Percentiles rank a stretch among this genome's conserved stretches.
phyloP scores from a whole-genome alignment of 2,113 vertebrate genomes.

The Hydrolagus affinis region DNA sequence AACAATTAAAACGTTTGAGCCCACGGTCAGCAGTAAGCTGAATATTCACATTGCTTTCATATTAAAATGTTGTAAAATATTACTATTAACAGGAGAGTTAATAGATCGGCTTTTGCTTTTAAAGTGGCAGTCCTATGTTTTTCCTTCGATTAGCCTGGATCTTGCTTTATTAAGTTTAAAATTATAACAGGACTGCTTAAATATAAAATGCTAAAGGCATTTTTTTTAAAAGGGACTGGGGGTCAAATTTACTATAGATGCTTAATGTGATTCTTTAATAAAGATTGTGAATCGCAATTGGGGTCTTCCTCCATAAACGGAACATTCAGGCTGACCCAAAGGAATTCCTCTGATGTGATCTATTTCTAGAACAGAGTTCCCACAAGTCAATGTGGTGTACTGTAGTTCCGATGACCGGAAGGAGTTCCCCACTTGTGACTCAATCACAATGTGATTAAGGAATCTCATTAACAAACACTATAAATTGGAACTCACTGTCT shows the following conservation, averaged over 20 bases:
- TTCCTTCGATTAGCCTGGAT: background rate
- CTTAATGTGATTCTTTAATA: too few species aligned
- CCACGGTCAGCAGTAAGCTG: background rate
- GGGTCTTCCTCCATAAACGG: too few species aligned
- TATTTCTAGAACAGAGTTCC: too few species aligned
- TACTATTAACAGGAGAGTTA: background rate
- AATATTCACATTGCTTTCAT: background rate
- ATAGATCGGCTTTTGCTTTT: background rate
- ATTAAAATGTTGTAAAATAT: background rate
- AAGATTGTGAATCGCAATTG: too few species aligned
- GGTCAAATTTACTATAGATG: background rate
- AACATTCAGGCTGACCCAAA: too few species aligned
- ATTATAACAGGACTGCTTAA: background rate
- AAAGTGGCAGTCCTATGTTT: background rate
- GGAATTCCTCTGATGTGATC: too few species aligned
- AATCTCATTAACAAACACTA: too few species aligned
- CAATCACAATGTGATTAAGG: too few species aligned
- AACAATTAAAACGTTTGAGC: constrained; percentile 10
- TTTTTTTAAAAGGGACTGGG: background rate
- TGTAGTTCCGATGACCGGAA: too few species aligned
- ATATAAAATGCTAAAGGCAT: background rate
- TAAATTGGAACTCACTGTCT: too few species aligned
- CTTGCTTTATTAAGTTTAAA: background rate
- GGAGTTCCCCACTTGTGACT: too few species aligned
- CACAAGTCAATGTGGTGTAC: too few species aligned